Evolutionary conservation across 2,797 vertebrate species (phyloP).

Genomic region (Tapera naevia): DNA sequence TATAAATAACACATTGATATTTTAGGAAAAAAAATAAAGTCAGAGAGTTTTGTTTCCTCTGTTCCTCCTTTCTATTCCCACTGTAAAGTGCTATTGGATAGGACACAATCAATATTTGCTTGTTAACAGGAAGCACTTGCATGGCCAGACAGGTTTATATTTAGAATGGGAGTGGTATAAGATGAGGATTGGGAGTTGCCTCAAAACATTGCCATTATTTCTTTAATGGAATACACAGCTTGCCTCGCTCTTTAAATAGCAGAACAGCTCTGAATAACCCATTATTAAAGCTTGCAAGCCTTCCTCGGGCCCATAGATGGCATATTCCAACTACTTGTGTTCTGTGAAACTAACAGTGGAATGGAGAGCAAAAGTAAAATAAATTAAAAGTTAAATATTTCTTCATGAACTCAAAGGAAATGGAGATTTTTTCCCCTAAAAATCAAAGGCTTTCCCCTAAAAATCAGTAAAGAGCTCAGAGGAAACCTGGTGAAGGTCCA

Average conservation of each 20-base stretch:
- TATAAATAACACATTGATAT: background rate
- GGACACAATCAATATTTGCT: background rate
- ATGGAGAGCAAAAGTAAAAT: background rate
- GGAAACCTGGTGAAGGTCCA: background rate
- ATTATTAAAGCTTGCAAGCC: constrained; percentile 28
- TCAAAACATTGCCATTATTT: background rate
- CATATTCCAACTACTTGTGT: constrained; percentile 53
- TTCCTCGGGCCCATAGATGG: constrained; percentile 67
- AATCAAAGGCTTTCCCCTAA: background rate
- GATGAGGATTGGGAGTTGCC: background rate
- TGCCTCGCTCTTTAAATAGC: background rate
- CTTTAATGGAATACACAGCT: constrained; percentile 30
- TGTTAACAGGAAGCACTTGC: background rate
- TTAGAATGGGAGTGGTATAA: constrained; percentile 13
- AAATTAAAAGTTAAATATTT: background rate
- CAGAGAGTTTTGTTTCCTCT: background rate
- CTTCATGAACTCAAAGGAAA: background rate
- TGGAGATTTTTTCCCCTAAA: background rate
- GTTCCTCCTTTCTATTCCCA: background rate
- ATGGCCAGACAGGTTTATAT: background rate
- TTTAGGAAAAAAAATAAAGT: background rate
- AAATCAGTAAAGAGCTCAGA: background rate
- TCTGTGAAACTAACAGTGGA: background rate
- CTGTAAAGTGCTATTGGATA: background rate
- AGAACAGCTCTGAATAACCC: background rate